Conservation (phyloP, 1,140 invertebrate genomes). For the Portunus trituberculatus region DNA sequence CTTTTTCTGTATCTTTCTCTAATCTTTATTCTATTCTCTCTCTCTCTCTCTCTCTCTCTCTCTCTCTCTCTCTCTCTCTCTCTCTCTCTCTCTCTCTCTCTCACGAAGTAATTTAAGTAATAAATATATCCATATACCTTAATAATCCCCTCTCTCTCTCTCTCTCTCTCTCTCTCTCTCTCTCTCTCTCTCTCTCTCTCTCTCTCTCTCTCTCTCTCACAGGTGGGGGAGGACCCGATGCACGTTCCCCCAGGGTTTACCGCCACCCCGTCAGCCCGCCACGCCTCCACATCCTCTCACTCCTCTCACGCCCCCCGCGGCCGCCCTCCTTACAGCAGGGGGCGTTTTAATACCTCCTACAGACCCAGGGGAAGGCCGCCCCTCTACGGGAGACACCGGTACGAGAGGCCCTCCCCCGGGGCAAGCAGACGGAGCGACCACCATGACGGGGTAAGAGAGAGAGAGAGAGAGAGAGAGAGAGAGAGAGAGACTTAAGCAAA, state of each 20-base stretch:
- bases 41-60: too few relatives aligned
- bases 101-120: too few relatives aligned
- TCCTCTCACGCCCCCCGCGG: slow-evolving; percentile 61
- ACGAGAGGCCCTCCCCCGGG: slow-evolving; percentile 50
- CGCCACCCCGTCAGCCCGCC: slow-evolving; percentile 74
- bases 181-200: too few relatives aligned
- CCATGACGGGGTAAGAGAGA: not conserved
- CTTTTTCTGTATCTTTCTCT: too few relatives aligned
- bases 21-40: too few relatives aligned
- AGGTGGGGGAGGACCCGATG: slow-evolving; percentile 75
- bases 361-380: slow-evolving; percentile 74
- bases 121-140: too few relatives aligned
- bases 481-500: not conserved
- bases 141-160: too few relatives aligned
- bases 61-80: too few relatives aligned
- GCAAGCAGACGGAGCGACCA: not conserved
- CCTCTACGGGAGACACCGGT: slow-evolving; percentile 73
- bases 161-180: too few relatives aligned
- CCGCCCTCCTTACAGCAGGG: slow-evolving; percentile 65
- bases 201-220: too few relatives aligned
- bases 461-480: not conserved
- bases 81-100: too few relatives aligned
- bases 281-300: slow-evolving; percentile 26
- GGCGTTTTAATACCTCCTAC: slow-evolving; percentile 73
- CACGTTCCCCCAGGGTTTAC: slow-evolving; percentile 78